These are phyloP conservation scores for Hartigia nigra DNA, from an alignment of 2,888 invertebrate species.

Conservation along the genomic window DNA sequence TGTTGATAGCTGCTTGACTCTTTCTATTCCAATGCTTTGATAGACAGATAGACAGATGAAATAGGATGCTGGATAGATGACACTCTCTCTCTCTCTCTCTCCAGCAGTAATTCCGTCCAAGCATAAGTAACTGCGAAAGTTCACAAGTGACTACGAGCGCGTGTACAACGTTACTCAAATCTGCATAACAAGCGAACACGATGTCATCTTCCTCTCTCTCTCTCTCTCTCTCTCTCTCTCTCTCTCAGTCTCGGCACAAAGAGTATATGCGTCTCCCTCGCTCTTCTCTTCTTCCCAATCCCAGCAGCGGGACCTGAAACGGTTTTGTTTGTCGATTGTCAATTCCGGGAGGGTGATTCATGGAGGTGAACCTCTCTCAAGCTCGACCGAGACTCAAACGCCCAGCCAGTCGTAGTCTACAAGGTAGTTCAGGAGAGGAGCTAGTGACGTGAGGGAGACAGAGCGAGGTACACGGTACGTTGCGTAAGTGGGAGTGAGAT, in stretches of 20 bases:
- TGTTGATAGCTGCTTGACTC: too few relatives aligned
- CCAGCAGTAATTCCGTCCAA: slow-evolving; percentile 30
- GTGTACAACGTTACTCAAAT: slow-evolving; percentile 40
- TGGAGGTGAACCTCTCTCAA: slow-evolving; percentile 19
- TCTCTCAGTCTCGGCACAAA: too few relatives aligned
- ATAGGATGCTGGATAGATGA: too few relatives aligned
- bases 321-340: slow-evolving; percentile 39
- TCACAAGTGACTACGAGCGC: too few relatives aligned
- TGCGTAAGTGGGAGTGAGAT: too few relatives aligned
- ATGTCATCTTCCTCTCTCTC: too few relatives aligned
- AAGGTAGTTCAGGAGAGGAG: too few relatives aligned
- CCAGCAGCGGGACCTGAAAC: slow-evolving; percentile 15
- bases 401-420: not conserved
- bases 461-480: too few relatives aligned
- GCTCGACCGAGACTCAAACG: not conserved
- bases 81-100: slow-evolving; percentile 9
- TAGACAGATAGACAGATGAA: too few relatives aligned
- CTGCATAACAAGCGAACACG: slow-evolving; percentile 43
- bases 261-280: not conserved
- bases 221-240: too few relatives aligned
- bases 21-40: too few relatives aligned
- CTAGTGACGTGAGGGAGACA: too few relatives aligned
- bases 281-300: not conserved
- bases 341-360: slow-evolving; percentile 37
- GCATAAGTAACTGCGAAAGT: not conserved